Evolutionary conservation across 1,140 invertebrate species (phyloP), one percentile per base, ranked within the genome.

Genomic region (Hypothenemus hampei): DNA sequence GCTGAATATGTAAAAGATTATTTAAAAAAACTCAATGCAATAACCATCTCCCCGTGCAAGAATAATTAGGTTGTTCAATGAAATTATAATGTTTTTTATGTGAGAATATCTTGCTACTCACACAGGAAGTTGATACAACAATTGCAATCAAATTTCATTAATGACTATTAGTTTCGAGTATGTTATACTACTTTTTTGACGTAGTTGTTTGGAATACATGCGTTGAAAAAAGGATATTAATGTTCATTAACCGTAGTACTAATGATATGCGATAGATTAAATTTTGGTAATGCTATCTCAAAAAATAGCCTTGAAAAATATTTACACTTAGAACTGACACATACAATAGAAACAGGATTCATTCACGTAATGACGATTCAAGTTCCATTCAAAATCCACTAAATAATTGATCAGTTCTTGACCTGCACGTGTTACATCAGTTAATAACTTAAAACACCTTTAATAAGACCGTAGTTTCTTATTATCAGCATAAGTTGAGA

Each of bases 131-230:
- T 44, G 10, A 44, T 53, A 35, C 44, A 54, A 54, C 21, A 40
- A 54, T 54, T 54, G 36, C 21, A 41, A 54, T 54, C 43, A 54
- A 46, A 54, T 54, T 54, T 52, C 18, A 54, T 45, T 45, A 37
- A 54, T 54, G 40, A 21, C n/a, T 46, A 33, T 36, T 45, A 40
- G 41, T 16, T 24, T 54, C 11, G 20, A 15, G 31, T 24, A 35
- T 46, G 37, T 33, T 46, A 45, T 26, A 37, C n/a, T n/a, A n/a
- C n/a, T 31, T 43, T 41, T 50, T 40, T 21, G 33, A 45, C 22
- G 23, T 3, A 45, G n/a, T n/a, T n/a, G n/a, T 10, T 39, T 15
- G 29, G 31, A 20, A 35, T n/a, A 21, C 31, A 13, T 40, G 20
- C 13, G n/a, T n/a, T n/a, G n/a, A n/a, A 43, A 54, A 54, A 35